A percentile compares a stretch with the other conserved stretches of the same genome.
These are phyloP conservation scores for Spinus pinus DNA, from an alignment of 2,797 vertebrate species.

Conservation along the genomic window DNA sequence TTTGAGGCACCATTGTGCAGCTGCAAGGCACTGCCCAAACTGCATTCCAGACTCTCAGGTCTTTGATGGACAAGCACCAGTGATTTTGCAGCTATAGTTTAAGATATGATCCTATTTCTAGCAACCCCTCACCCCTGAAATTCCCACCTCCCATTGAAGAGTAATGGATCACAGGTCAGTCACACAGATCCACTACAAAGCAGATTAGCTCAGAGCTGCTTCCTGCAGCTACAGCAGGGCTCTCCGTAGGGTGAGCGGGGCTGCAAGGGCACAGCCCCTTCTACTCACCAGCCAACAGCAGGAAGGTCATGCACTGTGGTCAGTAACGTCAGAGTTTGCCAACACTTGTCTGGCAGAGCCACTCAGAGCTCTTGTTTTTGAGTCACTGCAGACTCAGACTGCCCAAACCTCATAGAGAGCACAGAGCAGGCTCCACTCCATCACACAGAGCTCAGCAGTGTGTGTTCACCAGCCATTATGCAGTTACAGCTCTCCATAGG, in stretches of 20 bases:
- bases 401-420: not conserved
- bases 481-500: not conserved
- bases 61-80: not conserved
- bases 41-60: not conserved
- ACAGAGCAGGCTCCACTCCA: not conserved
- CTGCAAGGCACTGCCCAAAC: not conserved
- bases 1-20: not conserved
- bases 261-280: not conserved
- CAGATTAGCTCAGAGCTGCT: not conserved
- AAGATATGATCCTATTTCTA: not conserved
- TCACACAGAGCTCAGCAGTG: not conserved
- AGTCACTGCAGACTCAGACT: not conserved
- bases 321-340: not conserved
- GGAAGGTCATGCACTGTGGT: not conserved
- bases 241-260: rapidly evolving
- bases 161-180: not conserved
- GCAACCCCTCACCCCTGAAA: not conserved
- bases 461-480: rapidly evolving
- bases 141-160: not conserved
- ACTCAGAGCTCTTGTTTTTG: not conserved
- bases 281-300: not conserved
- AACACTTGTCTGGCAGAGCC: not conserved
- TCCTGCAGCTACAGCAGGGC: not conserved
- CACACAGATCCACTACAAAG: rapidly evolving
- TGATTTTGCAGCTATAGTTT: not conserved